Base-by-base conservation (phyloP, 2,113 vertebrate genomes). In the Ptyas mucosa region DNA sequence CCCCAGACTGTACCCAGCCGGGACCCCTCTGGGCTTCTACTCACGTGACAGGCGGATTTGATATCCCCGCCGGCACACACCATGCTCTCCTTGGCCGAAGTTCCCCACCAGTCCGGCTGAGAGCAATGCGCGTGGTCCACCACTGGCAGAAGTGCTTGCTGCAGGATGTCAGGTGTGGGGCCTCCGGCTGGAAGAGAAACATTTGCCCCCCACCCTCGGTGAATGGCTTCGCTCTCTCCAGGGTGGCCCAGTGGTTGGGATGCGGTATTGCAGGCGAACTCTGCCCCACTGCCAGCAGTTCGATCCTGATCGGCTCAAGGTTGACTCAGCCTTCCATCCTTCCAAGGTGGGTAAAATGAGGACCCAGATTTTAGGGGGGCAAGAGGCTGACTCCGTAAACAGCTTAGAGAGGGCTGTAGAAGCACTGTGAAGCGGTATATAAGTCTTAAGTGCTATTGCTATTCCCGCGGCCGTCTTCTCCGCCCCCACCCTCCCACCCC, bases 21-120 rank as follows among this genome's bases (percentile, higher is more conserved):
- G 29, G 1, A 1, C 11, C 29, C 69, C 69, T 39, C 34, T 1
- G 14, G 1, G 14, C n/a, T 5, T 75, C 8, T 39, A 97, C 97
- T 97, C 92, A 97, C 97, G 0, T 97, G 97, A 95, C 97, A 97
- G 5, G 96, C 97, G 0, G 97, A 94, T 1, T 69, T 61, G 86
- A 0, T 9, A 86, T 95, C 95, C 1, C 97, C 97, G 0, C 97
- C 97, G 0, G 97, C 97, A 0, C 97, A 97, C 39, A 97, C 96
- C 97, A 97, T 97, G 89, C 64, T 96, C 1, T 0, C n/a, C 94
- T 54, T 97, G 87, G 97, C 89, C 0, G 18, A 0, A 8, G 1
- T 2, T 85, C 97, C 95, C 96, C 97, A 97, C 97, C 97, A 97
- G 93, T 95, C 92, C 39, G 1, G 29, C 91, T 18, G 26, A 8